A percentile compares a stretch with the other conserved stretches of the same genome.
Evolutionary conservation across 2,113 vertebrate genomes (phyloP).

Genomic region (Pogonocichla stellata): DNA sequence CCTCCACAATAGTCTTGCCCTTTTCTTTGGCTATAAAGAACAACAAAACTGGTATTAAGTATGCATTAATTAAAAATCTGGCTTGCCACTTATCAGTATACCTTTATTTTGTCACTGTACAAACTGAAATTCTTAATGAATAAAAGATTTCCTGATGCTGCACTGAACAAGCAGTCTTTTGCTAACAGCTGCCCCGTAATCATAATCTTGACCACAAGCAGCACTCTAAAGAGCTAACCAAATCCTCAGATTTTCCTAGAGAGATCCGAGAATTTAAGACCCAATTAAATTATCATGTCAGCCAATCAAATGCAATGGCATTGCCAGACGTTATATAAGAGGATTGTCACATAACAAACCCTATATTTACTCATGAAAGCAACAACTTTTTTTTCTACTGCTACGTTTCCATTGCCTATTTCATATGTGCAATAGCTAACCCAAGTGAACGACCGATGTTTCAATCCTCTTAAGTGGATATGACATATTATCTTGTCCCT

Average conservation of each 20-base stretch:
- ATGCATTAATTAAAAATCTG: background rate
- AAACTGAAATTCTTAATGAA: background rate
- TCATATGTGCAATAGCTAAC: background rate
- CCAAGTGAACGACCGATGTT: background rate
- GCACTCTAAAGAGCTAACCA: background rate
- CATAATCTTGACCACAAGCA: background rate
- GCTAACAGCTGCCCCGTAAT: background rate
- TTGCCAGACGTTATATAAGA: background rate
- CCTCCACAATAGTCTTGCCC: background rate
- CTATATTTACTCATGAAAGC: background rate
- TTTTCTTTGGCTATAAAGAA: background rate
- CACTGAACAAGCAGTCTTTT: background rate
- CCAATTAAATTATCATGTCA: background rate
- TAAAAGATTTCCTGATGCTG: background rate
- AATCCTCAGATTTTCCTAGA: conserved; percentile 18
- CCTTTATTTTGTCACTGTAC: background rate
- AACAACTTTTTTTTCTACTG: background rate
- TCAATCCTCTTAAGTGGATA: conserved; percentile 25
- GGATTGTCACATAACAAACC: background rate
- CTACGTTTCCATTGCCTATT: background rate
- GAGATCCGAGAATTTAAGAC: conserved; percentile 12
- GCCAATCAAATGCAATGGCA: background rate
- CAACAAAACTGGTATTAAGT: background rate
- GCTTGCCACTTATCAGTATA: background rate
- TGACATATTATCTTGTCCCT: background rate